phyloP scores from a whole-genome alignment of 2,888 invertebrate genomes.

The Acrobasis suavella region DNA sequence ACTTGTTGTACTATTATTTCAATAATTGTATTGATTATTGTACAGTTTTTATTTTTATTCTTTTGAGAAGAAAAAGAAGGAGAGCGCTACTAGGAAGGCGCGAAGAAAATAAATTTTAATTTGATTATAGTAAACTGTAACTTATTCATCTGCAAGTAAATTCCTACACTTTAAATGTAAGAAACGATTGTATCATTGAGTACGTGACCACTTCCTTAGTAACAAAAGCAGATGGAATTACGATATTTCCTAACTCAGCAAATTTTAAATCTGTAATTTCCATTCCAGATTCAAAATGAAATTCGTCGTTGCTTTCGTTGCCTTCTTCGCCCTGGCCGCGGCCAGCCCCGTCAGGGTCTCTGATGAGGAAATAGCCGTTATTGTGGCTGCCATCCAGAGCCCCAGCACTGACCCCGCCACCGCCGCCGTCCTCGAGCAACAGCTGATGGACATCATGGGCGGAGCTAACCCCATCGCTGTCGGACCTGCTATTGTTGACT shows the following conservation, averaged over 20 bases:
- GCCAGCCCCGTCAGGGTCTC: slow-evolving; percentile 22
- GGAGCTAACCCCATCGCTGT: slow-evolving; percentile 11
- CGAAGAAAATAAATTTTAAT: too few relatives aligned
- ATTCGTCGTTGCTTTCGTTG: slow-evolving; percentile 27
- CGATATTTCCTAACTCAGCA: too few relatives aligned
- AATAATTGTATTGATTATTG: neutral
- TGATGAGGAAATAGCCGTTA: slow-evolving; percentile 25
- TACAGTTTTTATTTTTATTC: too few relatives aligned
- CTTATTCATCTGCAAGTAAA: too few relatives aligned
- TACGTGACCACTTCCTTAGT: too few relatives aligned
- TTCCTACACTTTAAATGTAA: too few relatives aligned
- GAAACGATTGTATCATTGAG: too few relatives aligned
- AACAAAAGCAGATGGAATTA: too few relatives aligned
- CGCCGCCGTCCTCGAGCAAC: slow-evolving; percentile 26
- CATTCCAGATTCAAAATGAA: slow-evolving; percentile 28
- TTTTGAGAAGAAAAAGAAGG: too few relatives aligned
- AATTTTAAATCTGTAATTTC: neutral
- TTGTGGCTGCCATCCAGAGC: slow-evolving; percentile 31
- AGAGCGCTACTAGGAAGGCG: too few relatives aligned
- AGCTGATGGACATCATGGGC: slow-evolving; percentile 9
- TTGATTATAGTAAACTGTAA: too few relatives aligned
- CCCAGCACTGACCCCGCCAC: slow-evolving; percentile 32
- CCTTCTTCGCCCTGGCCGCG: slow-evolving; percentile 26
- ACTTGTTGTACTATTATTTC: neutral
- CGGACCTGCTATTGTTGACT: slow-evolving; percentile 14